A percentile compares a stretch with the other conserved stretches of the same genome.
phyloP scores from a whole-genome alignment of 2,797 vertebrate species.

The Streptopelia turtur region DNA sequence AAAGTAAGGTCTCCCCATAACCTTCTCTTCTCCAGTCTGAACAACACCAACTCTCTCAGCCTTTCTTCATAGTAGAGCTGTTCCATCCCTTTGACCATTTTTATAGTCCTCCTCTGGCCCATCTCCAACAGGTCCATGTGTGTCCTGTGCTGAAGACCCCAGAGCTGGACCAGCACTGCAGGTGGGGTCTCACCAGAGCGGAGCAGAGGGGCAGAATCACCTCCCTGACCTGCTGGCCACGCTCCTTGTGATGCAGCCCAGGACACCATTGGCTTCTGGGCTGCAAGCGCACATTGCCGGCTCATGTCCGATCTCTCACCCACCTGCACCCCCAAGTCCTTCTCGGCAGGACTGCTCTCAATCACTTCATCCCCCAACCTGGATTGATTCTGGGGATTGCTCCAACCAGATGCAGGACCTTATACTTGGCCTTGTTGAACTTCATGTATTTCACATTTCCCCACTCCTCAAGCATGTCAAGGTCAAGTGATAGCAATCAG shows the following conservation, averaged over 20 bases:
- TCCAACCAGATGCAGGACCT: neutral
- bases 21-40: too few species aligned
- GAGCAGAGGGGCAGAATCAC: neutral
- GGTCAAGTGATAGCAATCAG: neutral
- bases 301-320: neutral
- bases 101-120: neutral
- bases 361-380: neutral
- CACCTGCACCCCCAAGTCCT: neutral
- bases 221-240: accelerated
- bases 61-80: neutral
- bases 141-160: neutral
- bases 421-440: neutral
- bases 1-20: too few species aligned
- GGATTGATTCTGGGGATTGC: too few species aligned
- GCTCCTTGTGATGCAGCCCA: neutral
- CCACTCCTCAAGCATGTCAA: neutral
- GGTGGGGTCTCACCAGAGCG: accelerated
- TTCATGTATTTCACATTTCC: neutral
- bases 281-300: accelerated
- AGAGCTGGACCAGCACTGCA: neutral
- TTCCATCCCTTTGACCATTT: neutral
- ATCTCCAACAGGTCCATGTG: accelerated
- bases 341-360: neutral
- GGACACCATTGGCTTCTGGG: accelerated
- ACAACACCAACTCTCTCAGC: neutral